Evolutionary conservation across 1,140 invertebrate species (phyloP), one percentile per base, ranked within the genome.

Genomic region (Diorhabda sublineata): DNA sequence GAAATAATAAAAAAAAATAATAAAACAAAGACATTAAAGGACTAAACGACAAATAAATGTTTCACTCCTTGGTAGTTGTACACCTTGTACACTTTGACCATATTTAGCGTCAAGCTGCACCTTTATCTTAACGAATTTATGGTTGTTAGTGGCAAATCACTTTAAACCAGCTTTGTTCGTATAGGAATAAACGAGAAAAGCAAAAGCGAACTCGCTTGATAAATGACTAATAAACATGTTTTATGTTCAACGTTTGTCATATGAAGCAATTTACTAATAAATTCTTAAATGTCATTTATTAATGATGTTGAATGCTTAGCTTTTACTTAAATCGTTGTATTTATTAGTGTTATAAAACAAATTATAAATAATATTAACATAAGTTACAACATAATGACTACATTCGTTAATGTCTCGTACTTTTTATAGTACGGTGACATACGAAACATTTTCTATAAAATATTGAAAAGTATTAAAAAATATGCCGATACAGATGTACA

Each of bases 191-290:
- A 5, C 3, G 45, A 47, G 43, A 60, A 6, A 5, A 41, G 26
- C 41, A 64, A 64, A 58, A 67, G 69, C 47, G 45, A 71, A 59
- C 59, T 64, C 62, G 60, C 63, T 71, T 71, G 52, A 64, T 64
- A 64, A 64, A 67, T 61, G 68, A 62, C 52, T 72, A 74, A 74
- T 74, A 74, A 74, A 74, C 70, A 61, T 63, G 72, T 72, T 74
- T 70, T 70, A 61, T 64, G 47, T 44, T 47, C 44, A 57, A 9
- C 8, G 65, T 57, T 63, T 57, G 61, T 56, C 61, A 67, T 56
- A 67, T 67, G 61, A 62, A 66, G 64, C 69, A 56, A 44, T 61
- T 52, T 44, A 63, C 9, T 63, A 61, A 57, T 68, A 68, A 68
- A 68, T 68, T 63, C 58, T 63, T 5, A 3, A 62, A 52, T 26